Evolutionary conservation across 2,888 invertebrate genomes (phyloP).

Genomic region (Drosophila peninsularis): DNA sequence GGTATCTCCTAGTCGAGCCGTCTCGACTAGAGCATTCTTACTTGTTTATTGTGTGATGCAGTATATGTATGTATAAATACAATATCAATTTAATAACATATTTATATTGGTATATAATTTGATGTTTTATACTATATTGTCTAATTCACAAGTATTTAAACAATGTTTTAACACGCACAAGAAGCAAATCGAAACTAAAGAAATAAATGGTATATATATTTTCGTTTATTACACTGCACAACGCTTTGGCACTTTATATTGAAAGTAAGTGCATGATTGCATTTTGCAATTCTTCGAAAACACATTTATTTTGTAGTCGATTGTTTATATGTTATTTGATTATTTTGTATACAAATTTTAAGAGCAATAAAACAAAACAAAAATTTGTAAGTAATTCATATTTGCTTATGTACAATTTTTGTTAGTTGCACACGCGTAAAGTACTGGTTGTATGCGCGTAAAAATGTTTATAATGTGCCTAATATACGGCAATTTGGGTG

Average conservation of each 20-base stretch:
- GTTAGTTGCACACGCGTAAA: no score
- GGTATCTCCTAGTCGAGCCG: no score
- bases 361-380: conserved; percentile 53
- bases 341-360: neutral
- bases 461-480: conserved; percentile 35
- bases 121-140: conserved; percentile 80
- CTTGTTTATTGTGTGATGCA: conserved; percentile 48
- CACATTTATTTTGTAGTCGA: conserved; percentile 35
- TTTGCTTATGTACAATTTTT: conserved; percentile 73
- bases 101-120: conserved; percentile 31
- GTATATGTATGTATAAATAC: conserved; percentile 16
- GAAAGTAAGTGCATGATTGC: conserved; percentile 70
- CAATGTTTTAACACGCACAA: conserved; percentile 53
- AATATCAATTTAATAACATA: conserved; percentile 27
- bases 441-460: conserved; percentile 42
- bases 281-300: conserved; percentile 80
- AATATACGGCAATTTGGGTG: conserved; percentile 5
- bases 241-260: conserved; percentile 54
- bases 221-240: conserved; percentile 69
- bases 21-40: no score
- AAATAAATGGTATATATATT: conserved; percentile 30
- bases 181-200: conserved; percentile 58
- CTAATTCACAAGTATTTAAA: conserved; percentile 84
- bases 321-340: conserved; percentile 10
- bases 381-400: conserved; percentile 83